Base-by-base conservation (phyloP, 1,140 invertebrate species). In the Onthophagus taurus region DNA sequence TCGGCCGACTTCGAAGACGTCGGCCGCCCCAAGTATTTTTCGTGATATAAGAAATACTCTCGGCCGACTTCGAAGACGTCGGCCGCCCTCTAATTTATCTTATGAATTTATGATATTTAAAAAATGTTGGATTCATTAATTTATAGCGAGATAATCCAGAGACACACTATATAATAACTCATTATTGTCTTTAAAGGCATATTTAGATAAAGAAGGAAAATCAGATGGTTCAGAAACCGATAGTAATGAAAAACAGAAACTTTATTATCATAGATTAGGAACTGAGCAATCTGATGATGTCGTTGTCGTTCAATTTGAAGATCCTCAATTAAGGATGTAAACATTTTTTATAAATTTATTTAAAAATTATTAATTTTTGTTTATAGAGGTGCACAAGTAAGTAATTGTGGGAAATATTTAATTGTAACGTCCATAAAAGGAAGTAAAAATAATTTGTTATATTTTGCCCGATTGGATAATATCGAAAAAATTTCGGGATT, bases 271-370 rank as follows among this genome's bases (percentile, higher is more conserved):
- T 69, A 66, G 70, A 39, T 55, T 99, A 23, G 85, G 87, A 46
- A 95, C 91, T 14, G 68, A 80, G n/a, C 93, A 96, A 62, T 72
- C 77, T 2, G 78, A 94, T 46, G 96, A 99, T 72, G 70, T 96
- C 14, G 61, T 96, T 29, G 84, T 87, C 31, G 83, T 85, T 9
- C 87, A 97, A 64, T 95, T 96, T 67, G 85, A 97, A 16, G 77
- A 97, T 61, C 92, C 94, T 3, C 75, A 88, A 23, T 92, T 86
- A 80, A 81, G 89, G 72, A 87, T 91, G n/a, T n/a, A n/a, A n/a
- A n/a, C n/a, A n/a, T n/a, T n/a, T n/a, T n/a, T n/a, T n/a, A n/a
- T n/a, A n/a, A n/a, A n/a, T n/a, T n/a, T n/a, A n/a, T n/a, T n/a
- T n/a, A n/a, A n/a, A n/a, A n/a, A n/a, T n/a, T n/a, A n/a, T n/a